phyloP scores from a whole-genome alignment of 2,888 invertebrate species.

The Callinectes sapidus region DNA sequence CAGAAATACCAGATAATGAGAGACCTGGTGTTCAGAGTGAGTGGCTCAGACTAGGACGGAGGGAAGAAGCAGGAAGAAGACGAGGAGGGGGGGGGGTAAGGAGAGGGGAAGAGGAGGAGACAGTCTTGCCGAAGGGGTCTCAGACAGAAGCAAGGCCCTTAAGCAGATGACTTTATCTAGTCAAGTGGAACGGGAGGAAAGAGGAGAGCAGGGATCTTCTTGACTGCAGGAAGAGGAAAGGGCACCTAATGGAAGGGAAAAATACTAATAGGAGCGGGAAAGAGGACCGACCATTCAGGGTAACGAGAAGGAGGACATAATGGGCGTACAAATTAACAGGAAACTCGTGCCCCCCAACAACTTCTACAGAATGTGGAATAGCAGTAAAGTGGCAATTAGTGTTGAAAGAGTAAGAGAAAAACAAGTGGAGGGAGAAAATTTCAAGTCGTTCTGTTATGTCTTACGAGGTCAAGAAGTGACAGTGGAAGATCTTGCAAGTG shows the following conservation, averaged over 20 bases:
- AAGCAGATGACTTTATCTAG: background rate
- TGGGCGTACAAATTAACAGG: background rate
- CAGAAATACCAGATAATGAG: background rate
- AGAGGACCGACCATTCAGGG: background rate
- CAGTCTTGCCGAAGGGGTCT: background rate
- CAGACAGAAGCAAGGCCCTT: background rate
- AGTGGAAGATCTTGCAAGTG: background rate
- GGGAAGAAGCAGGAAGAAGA: background rate
- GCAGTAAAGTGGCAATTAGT: background rate
- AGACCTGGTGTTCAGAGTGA: no score
- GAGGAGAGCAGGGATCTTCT: background rate
- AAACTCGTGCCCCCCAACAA: background rate
- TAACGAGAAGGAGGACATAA: background rate
- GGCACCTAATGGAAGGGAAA: background rate
- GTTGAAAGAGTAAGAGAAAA: background rate
- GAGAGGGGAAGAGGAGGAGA: no score
- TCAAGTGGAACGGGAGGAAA: background rate
- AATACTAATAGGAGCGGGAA: background rate
- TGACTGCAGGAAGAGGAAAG: background rate
- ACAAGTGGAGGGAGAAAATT: background rate
- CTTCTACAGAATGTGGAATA: background rate
- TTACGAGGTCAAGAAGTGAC: background rate
- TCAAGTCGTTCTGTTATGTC: background rate
- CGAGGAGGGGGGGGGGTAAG: no score
- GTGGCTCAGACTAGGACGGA: background rate